Evolutionary conservation across 2,888 invertebrate genomes (phyloP).

Genomic region (Drosophila meridionalis): DNA sequence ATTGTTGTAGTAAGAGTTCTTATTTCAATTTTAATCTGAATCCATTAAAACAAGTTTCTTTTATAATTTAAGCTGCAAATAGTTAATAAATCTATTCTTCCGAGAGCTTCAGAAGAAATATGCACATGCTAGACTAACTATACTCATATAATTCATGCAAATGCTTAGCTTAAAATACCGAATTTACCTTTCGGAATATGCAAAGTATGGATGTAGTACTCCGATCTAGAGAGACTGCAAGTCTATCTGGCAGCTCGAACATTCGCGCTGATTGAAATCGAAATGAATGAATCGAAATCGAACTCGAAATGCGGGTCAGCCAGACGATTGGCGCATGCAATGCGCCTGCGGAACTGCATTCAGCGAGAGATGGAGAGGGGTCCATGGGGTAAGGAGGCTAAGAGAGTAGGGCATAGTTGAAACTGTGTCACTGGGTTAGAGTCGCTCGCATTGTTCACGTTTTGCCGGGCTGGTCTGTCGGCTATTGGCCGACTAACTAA

Average conservation of each 20-base stretch:
- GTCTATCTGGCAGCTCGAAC: background rate
- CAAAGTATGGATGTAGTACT: background rate
- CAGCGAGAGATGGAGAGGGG: background rate
- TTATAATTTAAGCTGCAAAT: no score
- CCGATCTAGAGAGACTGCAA: background rate
- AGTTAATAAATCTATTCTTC: no score
- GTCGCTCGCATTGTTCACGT: constrained; percentile 41
- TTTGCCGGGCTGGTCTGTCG: constrained; percentile 14
- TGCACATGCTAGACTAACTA: no score
- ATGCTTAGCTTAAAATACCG: no score
- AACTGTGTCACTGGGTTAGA: constrained; percentile 72
- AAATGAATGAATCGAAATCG: constrained; percentile 28
- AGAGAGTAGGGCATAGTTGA: constrained; percentile 4
- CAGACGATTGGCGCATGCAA: constrained; percentile 13
- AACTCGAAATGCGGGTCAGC: constrained; percentile 16
- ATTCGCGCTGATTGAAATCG: constrained; percentile 28
- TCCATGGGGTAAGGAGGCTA: background rate
- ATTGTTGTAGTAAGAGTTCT: no score
- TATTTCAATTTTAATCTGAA: no score
- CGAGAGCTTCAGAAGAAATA: no score
- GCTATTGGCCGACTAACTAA: constrained; percentile 26
- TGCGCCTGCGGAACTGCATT: constrained; percentile 30
- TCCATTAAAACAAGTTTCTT: no score
- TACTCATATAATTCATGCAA: no score
- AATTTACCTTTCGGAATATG: background rate